Conservation (phyloP, 2,888 invertebrate species). For the Limnephilus marmoratus region DNA sequence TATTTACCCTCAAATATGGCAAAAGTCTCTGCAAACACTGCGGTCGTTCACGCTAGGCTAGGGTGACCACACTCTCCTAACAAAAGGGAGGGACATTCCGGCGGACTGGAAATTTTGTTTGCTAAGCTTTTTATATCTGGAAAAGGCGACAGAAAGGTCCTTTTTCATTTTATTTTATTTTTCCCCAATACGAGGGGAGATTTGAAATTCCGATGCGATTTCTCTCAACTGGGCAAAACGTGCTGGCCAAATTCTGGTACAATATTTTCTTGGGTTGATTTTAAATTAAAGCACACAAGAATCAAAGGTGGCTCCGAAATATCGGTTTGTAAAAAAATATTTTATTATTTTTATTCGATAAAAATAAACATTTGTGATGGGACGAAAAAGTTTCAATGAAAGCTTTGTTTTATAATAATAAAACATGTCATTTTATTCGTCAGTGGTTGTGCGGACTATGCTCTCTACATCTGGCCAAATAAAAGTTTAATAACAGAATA, state of each 20-base stretch:
- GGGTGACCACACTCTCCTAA: slow-evolving; percentile 49
- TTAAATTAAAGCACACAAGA: slow-evolving; percentile 35
- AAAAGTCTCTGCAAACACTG: slow-evolving; percentile 52
- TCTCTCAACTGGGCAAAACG: slow-evolving; percentile 37
- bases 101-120: slow-evolving; percentile 56
- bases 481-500: no score
- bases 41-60: slow-evolving; percentile 46
- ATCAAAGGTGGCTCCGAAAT: slow-evolving; percentile 5
- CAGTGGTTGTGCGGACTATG: neutral
- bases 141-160: slow-evolving; percentile 42
- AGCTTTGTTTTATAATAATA: neutral
- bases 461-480: neutral
- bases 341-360: neutral
- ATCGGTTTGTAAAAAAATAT: slow-evolving; percentile 36
- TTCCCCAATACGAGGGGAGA: slow-evolving; percentile 22
- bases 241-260: slow-evolving; percentile 31
- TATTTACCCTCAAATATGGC: slow-evolving; percentile 55
- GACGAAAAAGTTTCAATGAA: neutral
- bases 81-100: slow-evolving; percentile 48
- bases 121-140: slow-evolving; percentile 56
- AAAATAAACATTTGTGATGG: neutral
- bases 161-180: slow-evolving; percentile 47
- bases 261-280: slow-evolving; percentile 40
- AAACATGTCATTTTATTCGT: neutral
- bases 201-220: slow-evolving; percentile 47